Conservation (phyloP, 1,140 invertebrate species). For the Cydia fagiglandana region DNA sequence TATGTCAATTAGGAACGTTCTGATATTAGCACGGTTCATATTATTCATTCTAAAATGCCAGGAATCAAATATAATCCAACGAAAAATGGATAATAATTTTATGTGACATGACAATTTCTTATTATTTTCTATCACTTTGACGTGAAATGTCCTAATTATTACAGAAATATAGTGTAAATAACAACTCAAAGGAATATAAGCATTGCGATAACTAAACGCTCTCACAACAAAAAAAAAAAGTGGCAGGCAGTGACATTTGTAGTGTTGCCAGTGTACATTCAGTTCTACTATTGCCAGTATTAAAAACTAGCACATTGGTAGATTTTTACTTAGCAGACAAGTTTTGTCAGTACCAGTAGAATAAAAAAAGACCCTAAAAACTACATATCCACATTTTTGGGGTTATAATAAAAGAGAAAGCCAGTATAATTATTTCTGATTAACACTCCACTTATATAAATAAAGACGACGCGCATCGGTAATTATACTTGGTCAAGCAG, state of each 20-base stretch:
- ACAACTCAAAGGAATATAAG: neutral
- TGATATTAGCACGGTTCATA: neutral
- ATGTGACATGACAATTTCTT: too few relatives aligned
- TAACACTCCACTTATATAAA: too few relatives aligned
- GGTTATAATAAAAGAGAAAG: too few relatives aligned
- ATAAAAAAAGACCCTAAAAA: too few relatives aligned
- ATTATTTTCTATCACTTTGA: neutral
- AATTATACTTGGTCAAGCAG: too few relatives aligned
- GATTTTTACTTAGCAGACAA: neutral
- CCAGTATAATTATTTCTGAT: too few relatives aligned
- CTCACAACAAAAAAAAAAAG: neutral
- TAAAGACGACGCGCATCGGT: too few relatives aligned
- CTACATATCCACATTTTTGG: too few relatives aligned
- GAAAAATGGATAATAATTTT: too few relatives aligned
- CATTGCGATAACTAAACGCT: neutral
- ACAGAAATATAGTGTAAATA: neutral
- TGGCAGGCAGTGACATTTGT: neutral
- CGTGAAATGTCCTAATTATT: neutral
- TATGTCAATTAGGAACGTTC: neutral
- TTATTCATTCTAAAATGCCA: neutral
- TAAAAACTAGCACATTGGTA: conserved; percentile 43
- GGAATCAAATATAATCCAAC: too few relatives aligned
- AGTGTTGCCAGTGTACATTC: neutral
- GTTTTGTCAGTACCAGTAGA: too few relatives aligned
- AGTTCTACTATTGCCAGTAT: neutral